A percentile compares a stretch with the other conserved stretches of the same genome.
phyloP scores from a whole-genome alignment of 2,797 vertebrate genomes.

The Artibeus lituratus region DNA sequence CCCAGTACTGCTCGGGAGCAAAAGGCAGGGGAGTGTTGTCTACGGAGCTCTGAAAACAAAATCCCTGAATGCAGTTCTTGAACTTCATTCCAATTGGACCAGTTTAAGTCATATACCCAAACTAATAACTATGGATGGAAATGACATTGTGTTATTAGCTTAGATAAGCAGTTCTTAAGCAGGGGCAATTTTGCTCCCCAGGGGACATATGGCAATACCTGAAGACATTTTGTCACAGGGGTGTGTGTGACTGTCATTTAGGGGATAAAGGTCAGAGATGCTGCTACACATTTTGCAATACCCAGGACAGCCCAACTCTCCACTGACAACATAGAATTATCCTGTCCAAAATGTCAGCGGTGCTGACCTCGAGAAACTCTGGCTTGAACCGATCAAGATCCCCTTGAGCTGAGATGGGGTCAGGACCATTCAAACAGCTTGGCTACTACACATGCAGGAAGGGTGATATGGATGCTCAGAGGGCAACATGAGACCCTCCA shows the following conservation, averaged over 20 bases:
- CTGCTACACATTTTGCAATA: neutral
- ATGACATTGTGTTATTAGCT: neutral
- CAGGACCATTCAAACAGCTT: neutral
- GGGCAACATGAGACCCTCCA: neutral
- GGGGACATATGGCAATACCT: neutral
- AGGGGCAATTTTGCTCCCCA: neutral
- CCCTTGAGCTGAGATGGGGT: neutral
- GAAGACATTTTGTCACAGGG: neutral
- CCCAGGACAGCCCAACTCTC: neutral
- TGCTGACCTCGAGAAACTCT: neutral
- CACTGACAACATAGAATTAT: neutral
- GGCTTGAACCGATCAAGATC: neutral
- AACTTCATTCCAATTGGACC: neutral
- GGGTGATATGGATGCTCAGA: neutral
- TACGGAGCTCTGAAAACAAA: neutral
- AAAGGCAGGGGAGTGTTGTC: neutral
- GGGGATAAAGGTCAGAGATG: neutral
- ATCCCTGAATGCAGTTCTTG: neutral
- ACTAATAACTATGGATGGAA: neutral
- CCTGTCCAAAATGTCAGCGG: neutral
- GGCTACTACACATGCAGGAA: neutral
- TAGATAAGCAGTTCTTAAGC: neutral
- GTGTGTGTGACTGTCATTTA: neutral
- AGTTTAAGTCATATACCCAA: neutral
- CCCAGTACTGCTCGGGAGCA: neutral